A percentile compares a stretch with the other conserved stretches of the same genome.
Evolutionary conservation across 2,888 invertebrate genomes (phyloP).

Genomic region (Ptycholaimellus sp.): DNA sequence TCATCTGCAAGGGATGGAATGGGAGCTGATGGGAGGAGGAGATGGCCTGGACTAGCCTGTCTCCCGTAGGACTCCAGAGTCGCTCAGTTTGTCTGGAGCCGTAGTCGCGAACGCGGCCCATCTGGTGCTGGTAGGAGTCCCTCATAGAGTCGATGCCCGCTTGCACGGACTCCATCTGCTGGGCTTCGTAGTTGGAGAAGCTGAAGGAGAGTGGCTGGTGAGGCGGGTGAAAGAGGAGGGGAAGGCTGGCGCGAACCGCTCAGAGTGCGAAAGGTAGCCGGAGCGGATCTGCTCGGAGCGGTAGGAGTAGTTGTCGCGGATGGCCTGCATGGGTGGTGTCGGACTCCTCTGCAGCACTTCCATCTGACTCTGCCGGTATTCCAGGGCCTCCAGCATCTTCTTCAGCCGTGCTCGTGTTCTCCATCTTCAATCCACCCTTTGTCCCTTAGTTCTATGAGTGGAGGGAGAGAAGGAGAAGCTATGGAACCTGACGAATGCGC

Average conservation of each 20-base stretch:
- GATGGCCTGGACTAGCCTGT: constrained; percentile 39
- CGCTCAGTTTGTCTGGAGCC: constrained; percentile 54
- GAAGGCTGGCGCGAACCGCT: too few relatives aligned
- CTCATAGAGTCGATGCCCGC: constrained; percentile 6
- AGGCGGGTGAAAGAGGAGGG: too few relatives aligned
- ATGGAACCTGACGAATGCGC: constrained; percentile 3
- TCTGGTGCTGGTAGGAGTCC: constrained; percentile 19
- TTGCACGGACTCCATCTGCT: constrained; percentile 4
- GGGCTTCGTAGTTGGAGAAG: constrained; percentile 3
- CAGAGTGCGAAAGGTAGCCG: constrained; percentile 2
- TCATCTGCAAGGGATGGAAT: constrained; percentile 10
- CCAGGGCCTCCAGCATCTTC: constrained; percentile 22
- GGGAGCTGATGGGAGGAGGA: neutral
- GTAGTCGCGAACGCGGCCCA: constrained; percentile 42
- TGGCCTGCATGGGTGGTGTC: constrained; percentile 12
- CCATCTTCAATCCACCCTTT: constrained; percentile 8
- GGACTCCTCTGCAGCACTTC: constrained; percentile 22
- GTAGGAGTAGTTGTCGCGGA: constrained; percentile 21
- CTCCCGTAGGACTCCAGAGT: constrained; percentile 71
- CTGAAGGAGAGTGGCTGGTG: too few relatives aligned
- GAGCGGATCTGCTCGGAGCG: constrained; percentile 3
- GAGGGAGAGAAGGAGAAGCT: too few relatives aligned
- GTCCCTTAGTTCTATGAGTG: neutral
- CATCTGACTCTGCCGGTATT: constrained; percentile 20
- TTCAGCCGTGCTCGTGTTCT: constrained; percentile 19